phyloP scores from a whole-genome alignment of 92 coral and sea anemone species.

The Porites cylindrica region DNA sequence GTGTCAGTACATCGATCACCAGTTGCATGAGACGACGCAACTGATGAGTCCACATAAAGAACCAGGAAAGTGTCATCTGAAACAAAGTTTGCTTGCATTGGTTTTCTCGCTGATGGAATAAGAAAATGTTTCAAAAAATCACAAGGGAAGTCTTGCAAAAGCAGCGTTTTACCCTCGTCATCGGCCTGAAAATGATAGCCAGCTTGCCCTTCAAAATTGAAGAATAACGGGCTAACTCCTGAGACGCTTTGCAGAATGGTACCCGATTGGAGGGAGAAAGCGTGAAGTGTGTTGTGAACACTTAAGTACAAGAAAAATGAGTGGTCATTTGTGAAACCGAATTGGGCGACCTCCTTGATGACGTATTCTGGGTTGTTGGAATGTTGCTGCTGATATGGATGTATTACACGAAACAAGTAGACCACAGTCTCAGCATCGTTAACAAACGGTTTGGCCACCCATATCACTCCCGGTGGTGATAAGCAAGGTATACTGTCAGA shows the following conservation, averaged over 20 bases:
- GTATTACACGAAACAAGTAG: background rate
- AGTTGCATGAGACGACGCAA: background rate
- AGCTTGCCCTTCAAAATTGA: background rate
- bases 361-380: background rate
- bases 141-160: no score
- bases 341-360: background rate
- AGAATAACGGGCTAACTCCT: background rate
- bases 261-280: background rate
- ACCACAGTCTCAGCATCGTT: background rate
- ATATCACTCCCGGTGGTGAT: no score
- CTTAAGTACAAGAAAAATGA: background rate
- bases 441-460: no score
- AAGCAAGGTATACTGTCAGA: no score
- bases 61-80: background rate
- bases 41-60: background rate
- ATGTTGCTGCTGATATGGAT: background rate
- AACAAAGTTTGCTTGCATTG: background rate
- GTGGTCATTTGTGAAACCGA: conserved; percentile 6
- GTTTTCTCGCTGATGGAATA: background rate
- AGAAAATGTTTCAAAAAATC: no score
- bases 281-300: background rate
- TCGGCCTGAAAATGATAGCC: background rate
- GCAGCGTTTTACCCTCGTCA: no score
- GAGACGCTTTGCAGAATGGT: conserved; percentile 2
- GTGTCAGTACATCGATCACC: background rate